A percentile compares a stretch with the other conserved stretches of the same genome.
phyloP scores from a whole-genome alignment of 2,888 invertebrate species.

The Coenonympha arcania region DNA sequence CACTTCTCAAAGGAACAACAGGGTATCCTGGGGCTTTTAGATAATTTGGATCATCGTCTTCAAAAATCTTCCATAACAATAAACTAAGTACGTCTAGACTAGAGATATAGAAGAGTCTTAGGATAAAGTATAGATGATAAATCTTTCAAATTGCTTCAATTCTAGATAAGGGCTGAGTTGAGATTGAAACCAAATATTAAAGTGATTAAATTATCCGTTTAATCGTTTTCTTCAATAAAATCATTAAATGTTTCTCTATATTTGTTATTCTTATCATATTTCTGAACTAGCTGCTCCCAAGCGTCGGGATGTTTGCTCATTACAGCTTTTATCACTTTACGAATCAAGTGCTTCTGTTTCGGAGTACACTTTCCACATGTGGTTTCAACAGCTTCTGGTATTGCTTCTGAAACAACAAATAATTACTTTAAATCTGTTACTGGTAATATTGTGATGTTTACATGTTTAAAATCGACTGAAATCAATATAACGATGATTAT shows the following conservation, averaged over 20 bases:
- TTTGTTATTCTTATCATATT: slow-evolving; percentile 79
- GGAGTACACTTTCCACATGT: slow-evolving; percentile 80
- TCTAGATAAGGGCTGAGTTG: no score
- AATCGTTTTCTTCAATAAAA: slow-evolving; percentile 43
- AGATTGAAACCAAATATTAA: not conserved
- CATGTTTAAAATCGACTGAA: not conserved
- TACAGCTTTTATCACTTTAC: slow-evolving; percentile 76
- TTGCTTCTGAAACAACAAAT: slow-evolving; percentile 64
- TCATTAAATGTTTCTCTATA: slow-evolving; percentile 77
- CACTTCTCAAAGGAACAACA: no score
- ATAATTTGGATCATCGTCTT: no score
- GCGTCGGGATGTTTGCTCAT: slow-evolving; percentile 77
- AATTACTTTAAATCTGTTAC: not conserved
- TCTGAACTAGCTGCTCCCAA: slow-evolving; percentile 78
- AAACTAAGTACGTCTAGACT: no score
- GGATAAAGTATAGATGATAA: no score
- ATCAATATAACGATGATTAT: no score
- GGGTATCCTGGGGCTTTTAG: no score
- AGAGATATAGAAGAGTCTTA: no score
- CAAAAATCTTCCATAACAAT: no score
- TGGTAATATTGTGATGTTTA: not conserved
- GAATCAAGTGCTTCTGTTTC: slow-evolving; percentile 75
- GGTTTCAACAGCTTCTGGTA: slow-evolving; percentile 80
- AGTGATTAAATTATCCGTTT: not conserved
- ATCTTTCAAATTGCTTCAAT: no score